These are phyloP conservation scores for Lethenteron reissneri DNA, from an alignment of 2,113 vertebrate species.

Conservation along the genomic window DNA sequence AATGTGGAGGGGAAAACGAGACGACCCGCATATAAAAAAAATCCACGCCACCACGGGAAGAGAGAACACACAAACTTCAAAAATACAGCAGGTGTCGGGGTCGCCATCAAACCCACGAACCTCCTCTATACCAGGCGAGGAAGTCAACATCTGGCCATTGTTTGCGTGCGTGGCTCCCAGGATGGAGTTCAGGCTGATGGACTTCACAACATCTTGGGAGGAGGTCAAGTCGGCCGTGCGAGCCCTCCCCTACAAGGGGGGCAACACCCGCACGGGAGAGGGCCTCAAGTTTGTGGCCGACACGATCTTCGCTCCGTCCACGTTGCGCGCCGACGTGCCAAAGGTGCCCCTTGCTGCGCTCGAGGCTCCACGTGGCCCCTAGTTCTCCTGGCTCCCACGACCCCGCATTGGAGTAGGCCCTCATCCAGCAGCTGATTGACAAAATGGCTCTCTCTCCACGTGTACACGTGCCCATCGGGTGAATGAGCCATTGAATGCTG, in stretches of 20 bases:
- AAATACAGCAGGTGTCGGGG: too few species aligned
- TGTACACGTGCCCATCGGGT: neutral
- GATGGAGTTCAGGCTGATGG: constrained; percentile 39
- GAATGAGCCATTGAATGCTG: too few species aligned
- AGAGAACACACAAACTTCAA: too few species aligned
- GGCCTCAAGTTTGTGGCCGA: constrained; percentile 34
- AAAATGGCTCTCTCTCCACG: neutral
- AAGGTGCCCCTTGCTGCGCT: constrained; percentile 26
- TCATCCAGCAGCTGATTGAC: neutral
- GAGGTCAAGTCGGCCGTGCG: constrained; percentile 28
- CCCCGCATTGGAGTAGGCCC: neutral
- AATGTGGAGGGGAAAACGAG: too few species aligned
- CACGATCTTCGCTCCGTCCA: constrained; percentile 23
- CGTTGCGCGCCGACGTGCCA: constrained; percentile 27
- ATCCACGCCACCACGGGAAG: too few species aligned
- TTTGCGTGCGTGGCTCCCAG: constrained; percentile 16
- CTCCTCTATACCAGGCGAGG: too few species aligned
- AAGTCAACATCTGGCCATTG: too few species aligned
- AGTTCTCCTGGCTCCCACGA: neutral
- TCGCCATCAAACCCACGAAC: too few species aligned
- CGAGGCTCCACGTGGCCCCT: neutral
- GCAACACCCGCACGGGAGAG: constrained; percentile 27
- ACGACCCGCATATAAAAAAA: too few species aligned
- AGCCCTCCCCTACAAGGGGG: constrained; percentile 26
- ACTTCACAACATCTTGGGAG: constrained; percentile 23